phyloP scores from a whole-genome alignment of 2,797 vertebrate species.

The Silurus aristotelis region DNA sequence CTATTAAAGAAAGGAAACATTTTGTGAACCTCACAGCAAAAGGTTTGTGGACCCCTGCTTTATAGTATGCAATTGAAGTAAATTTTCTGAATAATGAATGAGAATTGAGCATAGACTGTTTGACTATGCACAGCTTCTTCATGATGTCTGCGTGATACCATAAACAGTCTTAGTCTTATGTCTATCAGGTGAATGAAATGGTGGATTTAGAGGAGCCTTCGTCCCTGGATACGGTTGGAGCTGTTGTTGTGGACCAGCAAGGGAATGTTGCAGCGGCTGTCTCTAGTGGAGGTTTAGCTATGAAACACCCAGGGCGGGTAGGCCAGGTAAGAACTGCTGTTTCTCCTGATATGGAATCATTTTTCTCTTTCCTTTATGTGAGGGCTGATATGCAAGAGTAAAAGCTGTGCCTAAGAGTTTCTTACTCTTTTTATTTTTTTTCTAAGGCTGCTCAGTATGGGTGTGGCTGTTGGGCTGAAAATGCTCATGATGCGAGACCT shows the following conservation, averaged over 20 bases:
- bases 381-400: not conserved
- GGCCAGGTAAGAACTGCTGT: slow-evolving; percentile 81
- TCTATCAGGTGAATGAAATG: slow-evolving; percentile 32
- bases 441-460: slow-evolving; percentile 95
- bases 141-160: no score
- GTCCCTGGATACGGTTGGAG: slow-evolving; percentile 93
- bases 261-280: slow-evolving; percentile 98
- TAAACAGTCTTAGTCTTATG: no score
- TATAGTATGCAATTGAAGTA: no score
- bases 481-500: slow-evolving; percentile 86
- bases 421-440: slow-evolving; percentile 31
- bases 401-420: not conserved
- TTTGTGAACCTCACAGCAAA: no score
- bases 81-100: no score
- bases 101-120: no score
- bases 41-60: no score
- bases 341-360: not conserved
- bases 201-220: slow-evolving; percentile 74
- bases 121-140: no score
- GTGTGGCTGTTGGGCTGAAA: slow-evolving; percentile 99
- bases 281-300: slow-evolving; percentile 95
- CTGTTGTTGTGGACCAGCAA: slow-evolving; percentile 93
- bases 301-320: slow-evolving; percentile 97
- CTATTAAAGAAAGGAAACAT: no score
- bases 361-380: not conserved